Evolutionary conservation across 2,888 invertebrate genomes (phyloP).

Genomic region (Asteroscopus sphinx): DNA sequence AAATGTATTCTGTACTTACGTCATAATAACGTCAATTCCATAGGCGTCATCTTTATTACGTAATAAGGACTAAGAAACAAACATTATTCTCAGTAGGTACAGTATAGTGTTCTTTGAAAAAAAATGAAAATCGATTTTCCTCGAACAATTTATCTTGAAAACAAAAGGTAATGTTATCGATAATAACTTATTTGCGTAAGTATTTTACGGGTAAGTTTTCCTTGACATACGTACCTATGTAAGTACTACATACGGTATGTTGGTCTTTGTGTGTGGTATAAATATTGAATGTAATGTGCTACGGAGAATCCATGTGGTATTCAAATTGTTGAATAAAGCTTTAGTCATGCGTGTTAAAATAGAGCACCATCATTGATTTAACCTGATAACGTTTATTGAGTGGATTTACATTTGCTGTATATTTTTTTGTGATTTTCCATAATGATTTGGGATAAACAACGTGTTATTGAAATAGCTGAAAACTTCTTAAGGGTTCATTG

Average conservation of each 20-base stretch:
- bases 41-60: constrained; percentile 39
- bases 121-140: constrained; percentile 48
- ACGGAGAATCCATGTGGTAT: background rate
- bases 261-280: constrained; percentile 17
- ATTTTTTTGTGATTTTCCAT: background rate
- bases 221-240: constrained; percentile 47
- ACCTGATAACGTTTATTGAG: background rate
- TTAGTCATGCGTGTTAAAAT: constrained; percentile 1
- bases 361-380: background rate
- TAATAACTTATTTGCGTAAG: constrained; percentile 53
- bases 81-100: constrained; percentile 26
- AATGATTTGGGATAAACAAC: background rate
- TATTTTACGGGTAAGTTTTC: constrained; percentile 52
- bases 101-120: constrained; percentile 18
- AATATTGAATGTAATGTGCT: constrained; percentile 9
- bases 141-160: constrained; percentile 41
- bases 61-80: constrained; percentile 34
- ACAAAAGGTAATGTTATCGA: constrained; percentile 33
- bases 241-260: constrained; percentile 15
- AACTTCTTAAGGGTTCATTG: too few species aligned
- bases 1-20: constrained; percentile 36
- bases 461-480: background rate
- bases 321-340: constrained; percentile 5
- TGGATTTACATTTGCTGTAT: background rate
- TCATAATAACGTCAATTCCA: constrained; percentile 25